phyloP scores from a whole-genome alignment of 2,888 invertebrate species.

The Drosophila nr. perissopoda region DNA sequence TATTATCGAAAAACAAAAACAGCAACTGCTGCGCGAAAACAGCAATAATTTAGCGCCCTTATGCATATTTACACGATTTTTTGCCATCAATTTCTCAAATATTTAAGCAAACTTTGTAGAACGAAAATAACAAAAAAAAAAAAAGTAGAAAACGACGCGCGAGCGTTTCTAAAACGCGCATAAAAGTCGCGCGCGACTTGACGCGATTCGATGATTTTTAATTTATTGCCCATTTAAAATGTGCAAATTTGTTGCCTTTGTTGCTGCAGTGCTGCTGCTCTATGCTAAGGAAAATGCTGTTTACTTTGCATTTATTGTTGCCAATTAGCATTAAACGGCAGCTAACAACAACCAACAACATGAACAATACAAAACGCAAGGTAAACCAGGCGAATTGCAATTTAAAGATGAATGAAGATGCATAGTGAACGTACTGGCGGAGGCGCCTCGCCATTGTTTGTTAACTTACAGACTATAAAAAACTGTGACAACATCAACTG shows the following conservation, averaged over 20 bases:
- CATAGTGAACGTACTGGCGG: constrained; percentile 24
- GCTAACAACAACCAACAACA: constrained; percentile 24
- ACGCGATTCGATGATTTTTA: constrained; percentile 40
- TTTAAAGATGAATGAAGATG: constrained; percentile 65
- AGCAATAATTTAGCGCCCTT: constrained; percentile 31
- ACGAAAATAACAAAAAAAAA: constrained; percentile 2
- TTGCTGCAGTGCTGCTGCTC: constrained; percentile 10
- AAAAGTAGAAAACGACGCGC: not conserved
- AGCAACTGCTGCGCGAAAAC: constrained; percentile 7
- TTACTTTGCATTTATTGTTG: constrained; percentile 65
- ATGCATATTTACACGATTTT: constrained; percentile 74
- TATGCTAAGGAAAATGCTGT: constrained; percentile 56
- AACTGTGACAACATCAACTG: constrained; percentile 53
- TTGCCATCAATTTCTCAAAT: constrained; percentile 58
- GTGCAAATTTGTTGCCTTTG: constrained; percentile 58
- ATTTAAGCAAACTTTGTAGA: constrained; percentile 17
- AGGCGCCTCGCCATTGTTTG: constrained; percentile 61
- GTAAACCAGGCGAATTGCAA: constrained; percentile 53
- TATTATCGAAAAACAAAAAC: constrained; percentile 13
- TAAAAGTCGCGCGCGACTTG: constrained; percentile 25
- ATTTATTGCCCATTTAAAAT: constrained; percentile 67
- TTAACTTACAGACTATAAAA: constrained; percentile 47
- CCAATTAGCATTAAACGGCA: constrained; percentile 70
- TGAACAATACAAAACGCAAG: constrained; percentile 40
- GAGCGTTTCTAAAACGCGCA: constrained; percentile 42